Percentiles rank a stretch among this genome's conserved stretches.
These are phyloP conservation scores for Charanyca ferruginea DNA, from an alignment of 2,888 invertebrate species.

Conservation along the genomic window DNA sequence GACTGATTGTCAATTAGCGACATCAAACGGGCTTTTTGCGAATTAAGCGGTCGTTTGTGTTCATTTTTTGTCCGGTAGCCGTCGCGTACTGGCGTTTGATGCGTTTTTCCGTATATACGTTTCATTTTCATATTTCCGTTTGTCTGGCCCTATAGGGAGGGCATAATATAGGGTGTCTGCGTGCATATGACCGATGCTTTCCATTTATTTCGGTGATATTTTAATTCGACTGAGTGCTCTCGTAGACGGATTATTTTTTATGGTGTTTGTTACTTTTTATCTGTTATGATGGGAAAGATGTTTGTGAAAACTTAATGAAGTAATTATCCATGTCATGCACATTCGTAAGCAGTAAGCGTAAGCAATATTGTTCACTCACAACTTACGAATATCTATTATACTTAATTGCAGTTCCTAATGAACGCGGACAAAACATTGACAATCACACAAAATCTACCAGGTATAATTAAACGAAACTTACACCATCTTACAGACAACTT, in stretches of 20 bases:
- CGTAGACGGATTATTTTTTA: constrained; percentile 59
- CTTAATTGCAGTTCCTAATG: not conserved
- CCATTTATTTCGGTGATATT: constrained; percentile 77
- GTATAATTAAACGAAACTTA: too few species aligned
- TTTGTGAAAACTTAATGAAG: not conserved
- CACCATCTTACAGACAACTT: too few species aligned
- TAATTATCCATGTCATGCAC: not conserved
- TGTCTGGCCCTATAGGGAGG: constrained; percentile 81
- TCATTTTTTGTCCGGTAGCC: constrained; percentile 87
- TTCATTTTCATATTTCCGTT: constrained; percentile 91
- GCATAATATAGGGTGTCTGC: constrained; percentile 75
- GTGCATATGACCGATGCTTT: constrained; percentile 70
- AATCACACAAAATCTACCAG: too few species aligned
- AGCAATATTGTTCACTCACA: not conserved
- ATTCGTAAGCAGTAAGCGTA: constrained; percentile 13
- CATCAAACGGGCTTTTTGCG: constrained; percentile 91
- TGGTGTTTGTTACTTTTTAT: constrained; percentile 25
- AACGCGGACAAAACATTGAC: too few species aligned
- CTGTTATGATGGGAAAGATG: not conserved
- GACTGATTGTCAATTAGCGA: constrained; percentile 91
- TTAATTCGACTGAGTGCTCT: constrained; percentile 82
- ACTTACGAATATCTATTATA: too few species aligned
- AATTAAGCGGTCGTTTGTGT: constrained; percentile 90
- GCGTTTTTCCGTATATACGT: constrained; percentile 89
- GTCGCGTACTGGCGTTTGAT: constrained; percentile 83